Percentiles rank a stretch among this genome's conserved stretches.
phyloP scores from a whole-genome alignment of 2,113 vertebrate species.

The Coregonus clupeaformis region DNA sequence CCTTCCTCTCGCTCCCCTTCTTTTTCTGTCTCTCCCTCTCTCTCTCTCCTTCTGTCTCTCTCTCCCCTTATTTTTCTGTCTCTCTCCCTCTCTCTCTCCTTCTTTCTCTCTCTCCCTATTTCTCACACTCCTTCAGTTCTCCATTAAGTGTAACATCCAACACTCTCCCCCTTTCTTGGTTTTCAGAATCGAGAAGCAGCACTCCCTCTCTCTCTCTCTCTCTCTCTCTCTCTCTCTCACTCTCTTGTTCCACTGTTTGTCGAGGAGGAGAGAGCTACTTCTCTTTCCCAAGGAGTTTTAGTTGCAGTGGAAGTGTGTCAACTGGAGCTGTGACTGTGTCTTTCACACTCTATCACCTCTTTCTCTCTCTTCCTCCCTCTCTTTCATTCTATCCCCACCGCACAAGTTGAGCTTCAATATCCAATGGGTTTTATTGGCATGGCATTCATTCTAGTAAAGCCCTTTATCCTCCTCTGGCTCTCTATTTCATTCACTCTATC shows the following conservation, averaged over 20 bases:
- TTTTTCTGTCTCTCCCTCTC: slow-evolving; percentile 41
- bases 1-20: background rate
- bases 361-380: background rate
- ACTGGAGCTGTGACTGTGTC: slow-evolving; percentile 30
- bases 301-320: slow-evolving; percentile 13
- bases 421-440: slow-evolving; percentile 62
- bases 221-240: background rate
- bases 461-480: slow-evolving; percentile 53
- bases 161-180: slow-evolving; percentile 43
- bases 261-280: background rate
- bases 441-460: slow-evolving; percentile 61
- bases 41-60: slow-evolving; percentile 21
- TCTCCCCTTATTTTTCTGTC: too few species aligned
- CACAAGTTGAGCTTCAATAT: slow-evolving; percentile 48
- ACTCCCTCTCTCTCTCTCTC: background rate
- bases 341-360: slow-evolving; percentile 21
- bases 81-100: too few species aligned
- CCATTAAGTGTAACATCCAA: slow-evolving; percentile 19
- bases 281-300: background rate
- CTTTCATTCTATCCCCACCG: slow-evolving; percentile 25
- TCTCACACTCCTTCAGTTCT: slow-evolving; percentile 11
- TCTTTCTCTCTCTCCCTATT: slow-evolving; percentile 47
- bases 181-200: background rate
- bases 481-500: background rate
- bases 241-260: slow-evolving; percentile 20